A percentile compares a stretch with the other conserved stretches of the same genome.
Conservation (phyloP, 2,797 vertebrate species). For the Pipistrellus pygmaeus region DNA sequence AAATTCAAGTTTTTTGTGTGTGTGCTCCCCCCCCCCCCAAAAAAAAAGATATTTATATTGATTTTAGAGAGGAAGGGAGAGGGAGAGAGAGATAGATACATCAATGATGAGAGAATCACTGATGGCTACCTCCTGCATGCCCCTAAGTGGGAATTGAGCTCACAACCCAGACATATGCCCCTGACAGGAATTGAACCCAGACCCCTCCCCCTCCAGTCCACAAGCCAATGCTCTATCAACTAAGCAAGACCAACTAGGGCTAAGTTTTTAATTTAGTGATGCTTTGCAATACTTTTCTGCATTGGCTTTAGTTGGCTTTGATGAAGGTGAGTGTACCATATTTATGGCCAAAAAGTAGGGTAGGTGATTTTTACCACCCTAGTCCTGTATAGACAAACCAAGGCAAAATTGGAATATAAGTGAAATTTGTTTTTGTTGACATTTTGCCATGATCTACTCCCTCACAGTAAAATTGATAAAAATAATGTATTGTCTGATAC, state of each 20-base stretch:
- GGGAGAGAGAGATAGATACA: no score
- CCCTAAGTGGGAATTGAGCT: no score
- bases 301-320: background rate
- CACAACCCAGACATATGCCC: no score
- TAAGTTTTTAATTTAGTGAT: background rate
- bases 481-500: background rate
- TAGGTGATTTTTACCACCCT: background rate
- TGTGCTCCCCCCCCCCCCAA: no score
- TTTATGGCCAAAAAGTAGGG: background rate
- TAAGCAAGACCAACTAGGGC: no score
- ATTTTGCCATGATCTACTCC: background rate
- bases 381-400: background rate
- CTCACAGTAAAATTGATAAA: background rate
- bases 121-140: no score
- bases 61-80: no score
- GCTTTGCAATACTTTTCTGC: background rate
- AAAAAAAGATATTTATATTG: no score
- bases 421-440: background rate
- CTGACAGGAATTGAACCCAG: no score
- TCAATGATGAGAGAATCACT: no score
- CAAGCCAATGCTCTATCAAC: no score
- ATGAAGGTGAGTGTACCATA: background rate
- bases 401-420: background rate
- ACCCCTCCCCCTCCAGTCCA: no score
- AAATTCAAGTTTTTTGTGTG: background rate